These are phyloP conservation scores for Mastacembelus armatus DNA, from an alignment of 2,797 vertebrate genomes.

Conservation along the genomic window DNA sequence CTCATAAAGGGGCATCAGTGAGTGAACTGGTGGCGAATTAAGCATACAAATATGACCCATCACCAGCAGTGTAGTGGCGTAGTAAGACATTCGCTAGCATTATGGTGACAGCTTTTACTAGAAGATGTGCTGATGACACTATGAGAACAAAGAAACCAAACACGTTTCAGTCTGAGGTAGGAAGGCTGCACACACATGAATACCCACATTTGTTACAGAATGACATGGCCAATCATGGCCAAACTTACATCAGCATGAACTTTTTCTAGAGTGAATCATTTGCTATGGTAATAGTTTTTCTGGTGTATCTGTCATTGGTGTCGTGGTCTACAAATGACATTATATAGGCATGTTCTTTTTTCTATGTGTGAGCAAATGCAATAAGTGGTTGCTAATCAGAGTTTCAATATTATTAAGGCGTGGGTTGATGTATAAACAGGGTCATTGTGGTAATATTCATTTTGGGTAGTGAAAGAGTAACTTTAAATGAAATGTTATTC, in stretches of 20 bases:
- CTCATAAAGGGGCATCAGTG: conserved; percentile 57
- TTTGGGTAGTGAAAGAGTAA: conserved; percentile 47
- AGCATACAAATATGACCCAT: conserved; percentile 45
- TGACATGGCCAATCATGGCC: conserved; percentile 30
- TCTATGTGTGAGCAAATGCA: conserved; percentile 55
- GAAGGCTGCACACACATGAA: conserved; percentile 30
- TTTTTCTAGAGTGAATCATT: conserved; percentile 53
- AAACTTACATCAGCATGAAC: conserved; percentile 25
- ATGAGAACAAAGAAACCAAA: conserved; percentile 69
- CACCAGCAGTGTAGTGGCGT: conserved; percentile 14
- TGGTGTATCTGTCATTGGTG: conserved; percentile 40
- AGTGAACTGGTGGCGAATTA: conserved; percentile 58
- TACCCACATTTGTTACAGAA: conserved; percentile 36
- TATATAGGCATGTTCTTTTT: conserved; percentile 39
- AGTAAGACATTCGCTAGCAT: conserved; percentile 35
- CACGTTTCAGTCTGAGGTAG: conserved; percentile 68
- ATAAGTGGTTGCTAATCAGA: conserved; percentile 43
- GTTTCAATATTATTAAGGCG: conserved; percentile 73
- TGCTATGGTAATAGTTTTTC: conserved; percentile 33
- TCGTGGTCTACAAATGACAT: conserved; percentile 64
- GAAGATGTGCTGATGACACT: conserved; percentile 42
- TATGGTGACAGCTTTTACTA: conserved; percentile 58
- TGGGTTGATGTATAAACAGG: conserved; percentile 32
- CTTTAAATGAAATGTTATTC: conserved; percentile 46
- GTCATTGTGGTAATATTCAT: conserved; percentile 59